phyloP scores from a whole-genome alignment of 2,888 invertebrate genomes.

The Drosophila robusta region DNA sequence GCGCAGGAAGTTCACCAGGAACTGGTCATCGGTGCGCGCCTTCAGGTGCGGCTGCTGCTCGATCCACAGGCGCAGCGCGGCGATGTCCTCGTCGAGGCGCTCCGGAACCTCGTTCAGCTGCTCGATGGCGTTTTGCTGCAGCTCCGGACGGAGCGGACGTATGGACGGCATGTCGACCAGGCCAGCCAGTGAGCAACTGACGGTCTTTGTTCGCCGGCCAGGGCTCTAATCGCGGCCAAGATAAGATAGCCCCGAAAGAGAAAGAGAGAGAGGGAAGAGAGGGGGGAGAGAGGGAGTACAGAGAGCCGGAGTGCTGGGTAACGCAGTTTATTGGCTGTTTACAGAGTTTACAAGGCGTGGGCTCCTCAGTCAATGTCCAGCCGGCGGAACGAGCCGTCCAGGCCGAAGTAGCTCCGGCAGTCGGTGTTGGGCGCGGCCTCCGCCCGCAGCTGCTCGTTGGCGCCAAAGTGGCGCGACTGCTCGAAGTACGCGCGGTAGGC shows the following conservation, averaged over 20 bases:
- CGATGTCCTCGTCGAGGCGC: slow-evolving; percentile 78
- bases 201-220: not conserved
- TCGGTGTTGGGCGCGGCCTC: slow-evolving; percentile 4
- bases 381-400: slow-evolving; percentile 51
- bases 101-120: slow-evolving; percentile 85
- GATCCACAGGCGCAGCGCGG: slow-evolving; percentile 86
- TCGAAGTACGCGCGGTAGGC: slow-evolving; percentile 80
- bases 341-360: not conserved
- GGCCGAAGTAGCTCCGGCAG: slow-evolving; percentile 38
- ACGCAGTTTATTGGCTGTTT: slow-evolving; percentile 28
- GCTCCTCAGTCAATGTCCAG: slow-evolving; percentile 43
- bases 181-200: slow-evolving; percentile 22
- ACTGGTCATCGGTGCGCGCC: slow-evolving; percentile 86
- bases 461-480: slow-evolving; percentile 78
- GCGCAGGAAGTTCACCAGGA: slow-evolving; percentile 87
- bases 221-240: slow-evolving; percentile 6
- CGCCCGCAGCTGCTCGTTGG: slow-evolving; percentile 78
- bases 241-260: slow-evolving; percentile 38
- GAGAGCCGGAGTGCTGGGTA: no score
- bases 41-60: slow-evolving; percentile 85
- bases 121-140: slow-evolving; percentile 83
- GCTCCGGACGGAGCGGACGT: slow-evolving; percentile 55
- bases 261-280: no score
- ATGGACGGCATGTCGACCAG: slow-evolving; percentile 51
- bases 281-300: no score